phyloP scores from a whole-genome alignment of 2,797 vertebrate species.

The Xiphophorus birchmanni region DNA sequence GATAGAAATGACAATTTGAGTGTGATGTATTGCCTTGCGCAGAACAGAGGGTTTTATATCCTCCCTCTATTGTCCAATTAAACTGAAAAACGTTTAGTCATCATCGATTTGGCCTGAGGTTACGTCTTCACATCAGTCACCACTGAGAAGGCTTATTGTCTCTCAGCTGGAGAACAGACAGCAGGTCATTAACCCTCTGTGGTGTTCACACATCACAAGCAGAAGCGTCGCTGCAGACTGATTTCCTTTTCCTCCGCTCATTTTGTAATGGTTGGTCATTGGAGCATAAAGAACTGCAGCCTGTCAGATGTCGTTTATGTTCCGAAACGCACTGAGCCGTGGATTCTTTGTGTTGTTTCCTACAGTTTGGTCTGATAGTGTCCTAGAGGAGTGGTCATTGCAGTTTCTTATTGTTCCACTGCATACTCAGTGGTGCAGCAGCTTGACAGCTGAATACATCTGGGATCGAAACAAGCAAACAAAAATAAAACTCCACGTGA shows the following conservation, averaged over 20 bases:
- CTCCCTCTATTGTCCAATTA: slow-evolving; percentile 8
- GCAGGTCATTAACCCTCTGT: slow-evolving; percentile 6
- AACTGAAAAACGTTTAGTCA: slow-evolving; percentile 12
- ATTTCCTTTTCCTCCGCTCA: slow-evolving; percentile 16
- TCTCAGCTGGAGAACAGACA: slow-evolving; percentile 13
- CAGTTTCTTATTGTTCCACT: slow-evolving; percentile 2
- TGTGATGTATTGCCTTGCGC: not conserved
- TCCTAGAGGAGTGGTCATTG: slow-evolving; percentile 4
- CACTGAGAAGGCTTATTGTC: not conserved
- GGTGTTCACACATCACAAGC: slow-evolving; percentile 16
- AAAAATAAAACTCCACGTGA: not conserved
- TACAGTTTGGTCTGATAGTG: slow-evolving; percentile 14
- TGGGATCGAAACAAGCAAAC: not conserved
- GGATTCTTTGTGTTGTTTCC: slow-evolving; percentile 11
- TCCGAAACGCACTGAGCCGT: slow-evolving; percentile 24
- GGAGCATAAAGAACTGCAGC: slow-evolving; percentile 44
- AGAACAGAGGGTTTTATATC: not conserved
- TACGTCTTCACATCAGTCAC: slow-evolving; percentile 6
- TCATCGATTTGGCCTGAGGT: not conserved
- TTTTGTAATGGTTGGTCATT: slow-evolving; percentile 23
- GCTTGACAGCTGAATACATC: not conserved
- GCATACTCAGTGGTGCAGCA: not conserved
- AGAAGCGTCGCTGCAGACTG: slow-evolving; percentile 25
- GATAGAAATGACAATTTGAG: slow-evolving; percentile 4
- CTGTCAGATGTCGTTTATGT: slow-evolving; percentile 51